These are phyloP conservation scores for Tricholaema leucomelas DNA, from an alignment of 2,113 vertebrate genomes.

Conservation along the genomic window DNA sequence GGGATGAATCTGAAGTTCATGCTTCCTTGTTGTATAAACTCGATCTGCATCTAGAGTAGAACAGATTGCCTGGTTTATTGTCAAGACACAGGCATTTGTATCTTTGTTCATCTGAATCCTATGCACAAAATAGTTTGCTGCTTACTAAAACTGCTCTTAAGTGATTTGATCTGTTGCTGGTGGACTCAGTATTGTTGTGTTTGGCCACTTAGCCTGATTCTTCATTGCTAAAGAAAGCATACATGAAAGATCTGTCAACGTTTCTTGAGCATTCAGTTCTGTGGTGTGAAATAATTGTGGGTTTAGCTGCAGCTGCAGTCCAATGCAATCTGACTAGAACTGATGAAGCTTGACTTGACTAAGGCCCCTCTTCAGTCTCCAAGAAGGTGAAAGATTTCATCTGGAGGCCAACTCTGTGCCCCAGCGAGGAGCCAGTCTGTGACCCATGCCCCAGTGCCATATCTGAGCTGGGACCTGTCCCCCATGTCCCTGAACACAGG, in stretches of 20 bases:
- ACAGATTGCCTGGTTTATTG: conserved; percentile 39
- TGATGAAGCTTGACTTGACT: not conserved
- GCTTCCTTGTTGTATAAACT: conserved; percentile 96
- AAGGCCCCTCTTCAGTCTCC: not conserved
- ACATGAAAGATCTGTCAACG: not conserved
- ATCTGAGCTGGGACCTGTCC: not conserved
- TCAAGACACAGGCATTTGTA: not conserved
- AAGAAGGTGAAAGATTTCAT: not conserved
- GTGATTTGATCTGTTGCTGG: not conserved
- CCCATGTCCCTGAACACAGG: not conserved
- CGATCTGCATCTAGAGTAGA: conserved; percentile 90
- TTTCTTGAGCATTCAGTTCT: not conserved
- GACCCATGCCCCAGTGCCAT: not conserved
- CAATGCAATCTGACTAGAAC: not conserved
- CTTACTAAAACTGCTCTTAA: not conserved
- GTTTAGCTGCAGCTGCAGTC: not conserved
- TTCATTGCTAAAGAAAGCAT: conserved; percentile 6
- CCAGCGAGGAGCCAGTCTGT: not conserved
- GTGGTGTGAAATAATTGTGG: not conserved
- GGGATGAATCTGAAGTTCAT: conserved; percentile 95
- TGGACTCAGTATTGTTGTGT: not conserved
- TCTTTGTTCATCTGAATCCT: not conserved
- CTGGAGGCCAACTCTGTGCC: not conserved
- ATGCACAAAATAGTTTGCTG: not conserved
- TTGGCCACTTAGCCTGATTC: conserved; percentile 8